Percentiles rank a stretch among this genome's conserved stretches.
Evolutionary conservation across 1,140 invertebrate species (phyloP).

Genomic region (Drosophila melanica): DNA sequence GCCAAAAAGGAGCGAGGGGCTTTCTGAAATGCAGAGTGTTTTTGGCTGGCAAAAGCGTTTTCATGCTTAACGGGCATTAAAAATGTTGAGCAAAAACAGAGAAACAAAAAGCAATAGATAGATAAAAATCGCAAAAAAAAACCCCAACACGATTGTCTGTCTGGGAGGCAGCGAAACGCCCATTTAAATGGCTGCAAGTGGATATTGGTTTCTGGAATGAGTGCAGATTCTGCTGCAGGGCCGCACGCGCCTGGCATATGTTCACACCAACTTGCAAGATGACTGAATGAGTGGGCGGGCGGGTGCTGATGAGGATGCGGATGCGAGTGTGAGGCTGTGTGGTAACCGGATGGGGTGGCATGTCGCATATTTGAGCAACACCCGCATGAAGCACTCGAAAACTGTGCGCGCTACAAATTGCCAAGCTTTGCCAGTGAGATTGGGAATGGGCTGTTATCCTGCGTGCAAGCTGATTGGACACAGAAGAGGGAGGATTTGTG

Average conservation of each 20-base stretch:
- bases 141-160: conserved; percentile 13
- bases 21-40: conserved; percentile 14
- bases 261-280: conserved; percentile 78
- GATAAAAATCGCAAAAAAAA: conserved; percentile 57
- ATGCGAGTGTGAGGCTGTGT: conserved; percentile 45
- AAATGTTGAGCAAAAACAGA: conserved; percentile 71
- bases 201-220: conserved; percentile 14
- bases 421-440: conserved; percentile 34
- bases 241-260: conserved; percentile 78
- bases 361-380: conserved; percentile 75
- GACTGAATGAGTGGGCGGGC: conserved; percentile 11
- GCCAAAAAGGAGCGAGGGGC: background rate
- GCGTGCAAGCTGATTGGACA: conserved; percentile 69
- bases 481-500: conserved; percentile 31
- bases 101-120: conserved; percentile 45
- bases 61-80: conserved; percentile 81
- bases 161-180: conserved; percentile 10
- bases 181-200: conserved; percentile 41
- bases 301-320: background rate
- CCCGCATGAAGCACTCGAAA: conserved; percentile 74
- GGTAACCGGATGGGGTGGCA: conserved; percentile 18
- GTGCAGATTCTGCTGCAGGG: background rate
- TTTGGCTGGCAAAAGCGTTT: conserved; percentile 70
- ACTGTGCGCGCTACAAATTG: conserved; percentile 68
- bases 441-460: conserved; percentile 13